Conservation (phyloP, 2,888 invertebrate genomes). For the Mesorhabditis belari region DNA sequence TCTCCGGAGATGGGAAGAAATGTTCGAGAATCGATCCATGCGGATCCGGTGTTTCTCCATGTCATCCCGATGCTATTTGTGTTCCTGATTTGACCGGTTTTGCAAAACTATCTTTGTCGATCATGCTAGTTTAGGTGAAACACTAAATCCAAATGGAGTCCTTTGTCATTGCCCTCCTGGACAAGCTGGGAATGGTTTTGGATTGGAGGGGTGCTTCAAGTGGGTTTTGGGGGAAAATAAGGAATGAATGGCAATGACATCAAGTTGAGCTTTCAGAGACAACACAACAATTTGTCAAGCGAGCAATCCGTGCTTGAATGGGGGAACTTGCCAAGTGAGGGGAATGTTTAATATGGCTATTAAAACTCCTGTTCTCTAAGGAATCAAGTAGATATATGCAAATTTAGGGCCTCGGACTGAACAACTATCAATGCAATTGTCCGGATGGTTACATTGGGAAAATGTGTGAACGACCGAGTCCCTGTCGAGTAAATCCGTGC, state of each 20-base stretch:
- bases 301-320: slow-evolving; percentile 35
- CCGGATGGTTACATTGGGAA: slow-evolving; percentile 23
- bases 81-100: background rate
- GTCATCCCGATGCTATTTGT: slow-evolving; percentile 13
- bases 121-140: background rate
- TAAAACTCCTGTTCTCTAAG: background rate
- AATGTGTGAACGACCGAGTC: slow-evolving; percentile 16
- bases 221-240: background rate
- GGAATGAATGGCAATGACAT: too few species aligned
- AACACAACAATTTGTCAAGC: slow-evolving; percentile 21
- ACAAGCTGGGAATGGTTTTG: slow-evolving; percentile 42
- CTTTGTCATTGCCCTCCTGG: slow-evolving; percentile 29
- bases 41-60: slow-evolving; percentile 2
- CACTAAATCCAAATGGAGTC: slow-evolving; percentile 9
- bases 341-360: background rate
- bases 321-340: slow-evolving; percentile 35
- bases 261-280: slow-evolving; percentile 4
- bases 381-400: background rate
- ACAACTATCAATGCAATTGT: slow-evolving; percentile 31
- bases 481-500: background rate
- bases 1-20: slow-evolving; percentile 16
- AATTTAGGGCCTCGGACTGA: slow-evolving; percentile 18
- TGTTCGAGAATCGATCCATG: slow-evolving; percentile 13
- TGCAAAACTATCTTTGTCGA: background rate
- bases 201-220: slow-evolving; percentile 26